Evolutionary conservation across 2,797 vertebrate species (phyloP).

Genomic region (Peromyscus melanophrys): DNA sequence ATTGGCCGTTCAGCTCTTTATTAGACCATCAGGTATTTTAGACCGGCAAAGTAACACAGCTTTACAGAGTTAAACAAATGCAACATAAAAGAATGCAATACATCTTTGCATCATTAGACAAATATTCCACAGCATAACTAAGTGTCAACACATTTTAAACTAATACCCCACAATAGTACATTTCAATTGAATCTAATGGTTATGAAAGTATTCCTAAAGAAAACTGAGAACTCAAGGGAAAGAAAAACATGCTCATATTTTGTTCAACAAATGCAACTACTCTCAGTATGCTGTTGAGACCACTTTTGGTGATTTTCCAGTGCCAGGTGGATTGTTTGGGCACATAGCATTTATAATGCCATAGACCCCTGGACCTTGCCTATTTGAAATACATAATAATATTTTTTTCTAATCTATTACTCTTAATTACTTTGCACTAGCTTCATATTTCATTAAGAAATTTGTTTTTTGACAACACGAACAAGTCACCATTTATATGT

Average conservation of each 20-base stretch:
- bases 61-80: not conserved
- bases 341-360: not conserved
- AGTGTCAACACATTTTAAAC: not conserved
- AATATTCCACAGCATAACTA: not conserved
- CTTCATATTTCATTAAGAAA: not conserved
- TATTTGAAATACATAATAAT: not conserved
- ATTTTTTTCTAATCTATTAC: not conserved
- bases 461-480: not conserved
- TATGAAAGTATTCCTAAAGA: not conserved
- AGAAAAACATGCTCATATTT: not conserved
- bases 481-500: not conserved
- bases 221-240: not conserved
- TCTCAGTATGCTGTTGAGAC: not conserved
- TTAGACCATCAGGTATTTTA: not conserved
- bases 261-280: not conserved
- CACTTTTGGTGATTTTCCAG: not conserved
- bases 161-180: not conserved
- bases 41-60: not conserved
- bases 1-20: not conserved
- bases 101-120: not conserved
- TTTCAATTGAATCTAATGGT: not conserved
- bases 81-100: not conserved
- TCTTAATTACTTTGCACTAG: constrained; percentile 19
- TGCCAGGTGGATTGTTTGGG: not conserved
- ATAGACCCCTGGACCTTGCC: not conserved